phyloP scores from a whole-genome alignment of 2,797 vertebrate species.

The Parauchenoglanis ngamensis region DNA sequence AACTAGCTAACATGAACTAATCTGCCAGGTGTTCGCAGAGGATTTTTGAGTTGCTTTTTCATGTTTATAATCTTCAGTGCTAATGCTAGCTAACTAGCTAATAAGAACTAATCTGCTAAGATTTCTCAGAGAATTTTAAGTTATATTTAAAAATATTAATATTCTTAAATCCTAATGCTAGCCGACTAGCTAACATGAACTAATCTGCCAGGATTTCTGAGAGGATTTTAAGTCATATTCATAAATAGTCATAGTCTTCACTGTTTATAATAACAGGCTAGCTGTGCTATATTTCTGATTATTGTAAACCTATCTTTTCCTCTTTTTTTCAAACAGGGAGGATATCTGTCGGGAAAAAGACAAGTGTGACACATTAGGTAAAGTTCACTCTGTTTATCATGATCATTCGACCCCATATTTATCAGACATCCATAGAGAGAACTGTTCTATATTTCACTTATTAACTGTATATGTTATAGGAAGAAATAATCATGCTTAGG shows the following conservation, averaged over 20 bases:
- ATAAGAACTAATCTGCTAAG: background rate
- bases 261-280: background rate
- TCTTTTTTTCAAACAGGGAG: slow-evolving; percentile 75
- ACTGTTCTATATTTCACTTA: too few relatives aligned
- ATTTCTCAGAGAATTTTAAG: background rate
- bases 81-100: background rate
- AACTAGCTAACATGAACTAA: background rate
- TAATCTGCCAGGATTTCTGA: background rate
- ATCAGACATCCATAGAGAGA: background rate
- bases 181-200: background rate
- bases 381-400: background rate
- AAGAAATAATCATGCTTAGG: background rate
- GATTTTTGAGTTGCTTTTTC: background rate
- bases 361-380: slow-evolving; percentile 97
- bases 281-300: background rate
- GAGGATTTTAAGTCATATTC: background rate
- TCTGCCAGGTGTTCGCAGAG: background rate
- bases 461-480: background rate
- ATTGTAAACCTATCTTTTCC: too few relatives aligned
- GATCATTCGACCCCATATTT: background rate
- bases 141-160: too few relatives aligned
- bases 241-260: background rate
- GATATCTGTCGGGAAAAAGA: slow-evolving; percentile 96
- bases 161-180: too few relatives aligned
- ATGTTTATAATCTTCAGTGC: background rate